phyloP scores from a whole-genome alignment of 1,140 invertebrate species.

The Zelostemma sp. region DNA sequence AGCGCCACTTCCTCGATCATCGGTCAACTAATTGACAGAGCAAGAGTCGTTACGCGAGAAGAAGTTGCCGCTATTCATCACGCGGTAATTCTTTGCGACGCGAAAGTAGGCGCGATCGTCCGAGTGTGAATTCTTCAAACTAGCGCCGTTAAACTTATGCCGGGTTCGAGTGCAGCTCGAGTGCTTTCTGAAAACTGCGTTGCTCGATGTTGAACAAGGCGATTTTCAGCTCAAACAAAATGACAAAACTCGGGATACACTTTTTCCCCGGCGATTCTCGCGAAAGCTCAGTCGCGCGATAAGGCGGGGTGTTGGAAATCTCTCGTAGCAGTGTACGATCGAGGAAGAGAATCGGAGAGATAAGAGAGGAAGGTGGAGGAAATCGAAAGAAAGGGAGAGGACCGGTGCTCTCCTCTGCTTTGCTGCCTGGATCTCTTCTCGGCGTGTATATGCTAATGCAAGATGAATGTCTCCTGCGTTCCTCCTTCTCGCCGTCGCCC shows the following conservation, averaged over 20 bases:
- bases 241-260: not conserved
- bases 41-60: not conserved
- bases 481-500: slow-evolving; percentile 16
- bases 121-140: too few relatives aligned
- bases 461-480: slow-evolving; percentile 49
- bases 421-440: slow-evolving; percentile 16
- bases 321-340: slow-evolving; percentile 37
- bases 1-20: slow-evolving; percentile 35
- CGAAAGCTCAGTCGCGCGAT: slow-evolving; percentile 22
- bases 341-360: slow-evolving; percentile 46
- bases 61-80: slow-evolving; percentile 24
- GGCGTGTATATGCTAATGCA: slow-evolving; percentile 55
- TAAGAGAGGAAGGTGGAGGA: slow-evolving; percentile 31
- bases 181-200: not conserved
- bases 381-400: slow-evolving; percentile 34
- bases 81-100: too few relatives aligned
- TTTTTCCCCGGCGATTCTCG: slow-evolving; percentile 25
- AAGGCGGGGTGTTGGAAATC: slow-evolving; percentile 48
- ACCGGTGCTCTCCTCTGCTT: slow-evolving; percentile 12
- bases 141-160: too few relatives aligned
- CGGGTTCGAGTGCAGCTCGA: too few relatives aligned
- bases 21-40: slow-evolving; percentile 25
- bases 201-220: slow-evolving; percentile 3
- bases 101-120: too few relatives aligned
- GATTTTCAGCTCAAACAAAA: not conserved